These are phyloP conservation scores for Leptodirus hochenwartii DNA, from an alignment of 2,888 invertebrate species.

Conservation along the genomic window DNA sequence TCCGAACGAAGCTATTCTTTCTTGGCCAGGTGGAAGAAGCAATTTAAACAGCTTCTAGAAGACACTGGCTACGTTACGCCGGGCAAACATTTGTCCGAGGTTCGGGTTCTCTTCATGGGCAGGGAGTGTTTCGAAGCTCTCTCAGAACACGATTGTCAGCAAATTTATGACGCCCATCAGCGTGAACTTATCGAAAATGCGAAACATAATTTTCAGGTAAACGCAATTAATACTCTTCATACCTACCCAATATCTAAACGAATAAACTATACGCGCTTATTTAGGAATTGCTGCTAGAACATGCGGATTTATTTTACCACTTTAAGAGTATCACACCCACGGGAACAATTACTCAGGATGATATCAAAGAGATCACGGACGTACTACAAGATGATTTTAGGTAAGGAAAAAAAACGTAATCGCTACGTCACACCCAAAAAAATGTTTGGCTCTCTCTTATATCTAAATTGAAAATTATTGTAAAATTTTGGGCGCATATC, in stretches of 20 bases:
- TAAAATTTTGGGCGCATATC: too few relatives aligned
- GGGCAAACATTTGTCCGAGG: constrained; percentile 83
- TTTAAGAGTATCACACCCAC: constrained; percentile 79
- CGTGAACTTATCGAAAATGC: constrained; percentile 75
- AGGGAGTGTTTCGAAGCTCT: constrained; percentile 87
- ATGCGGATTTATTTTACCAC: constrained; percentile 84
- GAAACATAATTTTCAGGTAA: constrained; percentile 72
- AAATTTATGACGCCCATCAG: constrained; percentile 89
- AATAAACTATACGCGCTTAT: constrained; percentile 10
- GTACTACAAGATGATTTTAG: constrained; percentile 82
- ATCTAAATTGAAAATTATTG: too few relatives aligned
- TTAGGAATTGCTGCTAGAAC: constrained; percentile 75
- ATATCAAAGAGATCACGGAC: constrained; percentile 84
- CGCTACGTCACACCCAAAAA: too few relatives aligned
- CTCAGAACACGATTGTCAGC: constrained; percentile 74
- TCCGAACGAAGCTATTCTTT: too few relatives aligned
- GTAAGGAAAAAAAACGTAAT: constrained; percentile 27
- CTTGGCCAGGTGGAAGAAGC: constrained; percentile 68
- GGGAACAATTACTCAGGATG: constrained; percentile 83
- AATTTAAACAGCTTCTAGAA: constrained; percentile 82
- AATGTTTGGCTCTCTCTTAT: too few relatives aligned
- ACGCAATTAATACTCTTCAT: too few relatives aligned
- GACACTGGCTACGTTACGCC: constrained; percentile 91
- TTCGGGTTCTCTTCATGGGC: constrained; percentile 81
- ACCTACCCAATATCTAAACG: too few relatives aligned